Evolutionary conservation across 2,888 invertebrate genomes (phyloP), one percentile per base, ranked within the genome.

Genomic region (Nymphalis urticae): DNA sequence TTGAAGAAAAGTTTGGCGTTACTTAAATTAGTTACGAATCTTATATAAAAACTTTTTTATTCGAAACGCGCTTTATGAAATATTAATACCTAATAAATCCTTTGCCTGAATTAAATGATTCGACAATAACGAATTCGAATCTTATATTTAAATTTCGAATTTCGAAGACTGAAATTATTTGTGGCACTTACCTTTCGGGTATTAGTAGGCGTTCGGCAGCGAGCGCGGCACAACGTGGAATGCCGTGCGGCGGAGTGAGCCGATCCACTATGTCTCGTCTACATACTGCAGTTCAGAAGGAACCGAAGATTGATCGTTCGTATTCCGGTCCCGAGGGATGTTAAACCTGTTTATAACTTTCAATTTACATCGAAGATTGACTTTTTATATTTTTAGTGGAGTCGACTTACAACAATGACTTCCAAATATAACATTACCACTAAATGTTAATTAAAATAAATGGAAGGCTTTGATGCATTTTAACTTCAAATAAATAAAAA

Each of bases 161-260:
- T 47, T 27, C 51, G n/a, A 63, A 7, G n/a, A 59, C 32, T 36
- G 32, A 24, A 24, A 56, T 5, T 56, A 47, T 21, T 36, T 32
- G 27, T 58, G 36, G 50, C 32, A 62, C 74, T 71, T 69, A 75
- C 73, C 73, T 68, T 61, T 53, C 32, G 53, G 73, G 47, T 42
- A 61, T 62, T 64, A 68, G 71, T 71, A 68, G 72, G 83, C 88
- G 87, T 79, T 83, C 77, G 77, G 77, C 81, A 77, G 78, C 80
- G 80, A 48, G 79, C 82, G 77, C 72, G 77, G 82, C 82, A 77
- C 81, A 80, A 76, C 81, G 84, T 81, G 71, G 81, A 90, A 83
- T 88, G 88, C 88, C 88, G 89, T 80, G 76, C 89, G 87, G 83
- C 84, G 77, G 73, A 56, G 73, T 69, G 74, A 71, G 66, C 70